phyloP scores from a whole-genome alignment of 2,888 invertebrate species.

The Caenorhabditis wallacei region DNA sequence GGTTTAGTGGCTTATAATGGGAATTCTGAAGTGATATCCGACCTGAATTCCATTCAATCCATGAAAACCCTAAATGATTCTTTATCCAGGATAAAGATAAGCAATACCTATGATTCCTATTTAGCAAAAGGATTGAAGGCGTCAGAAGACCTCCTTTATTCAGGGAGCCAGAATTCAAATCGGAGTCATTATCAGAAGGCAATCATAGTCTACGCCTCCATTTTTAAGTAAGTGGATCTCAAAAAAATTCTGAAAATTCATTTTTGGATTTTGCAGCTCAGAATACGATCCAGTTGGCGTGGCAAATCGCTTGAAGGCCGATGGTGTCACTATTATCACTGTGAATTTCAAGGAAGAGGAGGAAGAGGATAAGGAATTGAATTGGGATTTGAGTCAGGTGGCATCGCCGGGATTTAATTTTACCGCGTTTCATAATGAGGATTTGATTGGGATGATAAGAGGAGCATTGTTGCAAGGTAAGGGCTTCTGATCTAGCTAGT shows the following conservation, averaged over 20 bases:
- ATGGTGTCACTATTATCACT: slow-evolving; percentile 43
- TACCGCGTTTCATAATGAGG: background rate
- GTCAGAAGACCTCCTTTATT: slow-evolving; percentile 13
- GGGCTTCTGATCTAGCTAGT: background rate
- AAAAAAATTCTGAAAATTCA: background rate
- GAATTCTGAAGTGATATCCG: background rate
- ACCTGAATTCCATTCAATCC: background rate
- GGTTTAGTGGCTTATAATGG: slow-evolving; percentile 29
- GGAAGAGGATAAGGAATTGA: background rate
- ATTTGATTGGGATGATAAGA: background rate
- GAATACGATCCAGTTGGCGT: slow-evolving; percentile 20
- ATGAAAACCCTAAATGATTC: slow-evolving; percentile 1
- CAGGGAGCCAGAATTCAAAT: background rate
- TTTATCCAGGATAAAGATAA: background rate
- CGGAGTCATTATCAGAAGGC: slow-evolving; percentile 18
- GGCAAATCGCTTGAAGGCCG: slow-evolving; percentile 43
- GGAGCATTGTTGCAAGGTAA: slow-evolving; percentile 30
- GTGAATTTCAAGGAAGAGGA: slow-evolving; percentile 25
- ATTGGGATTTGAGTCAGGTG: slow-evolving; percentile 19
- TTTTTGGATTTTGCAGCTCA: background rate
- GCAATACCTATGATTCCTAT: background rate
- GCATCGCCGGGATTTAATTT: slow-evolving; percentile 41
- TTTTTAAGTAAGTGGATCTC: slow-evolving; percentile 4
- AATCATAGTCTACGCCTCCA: slow-evolving; percentile 33
- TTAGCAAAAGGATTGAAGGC: slow-evolving; percentile 10